phyloP scores from a whole-genome alignment of 2,797 vertebrate genomes.

The Psittacula echo region DNA sequence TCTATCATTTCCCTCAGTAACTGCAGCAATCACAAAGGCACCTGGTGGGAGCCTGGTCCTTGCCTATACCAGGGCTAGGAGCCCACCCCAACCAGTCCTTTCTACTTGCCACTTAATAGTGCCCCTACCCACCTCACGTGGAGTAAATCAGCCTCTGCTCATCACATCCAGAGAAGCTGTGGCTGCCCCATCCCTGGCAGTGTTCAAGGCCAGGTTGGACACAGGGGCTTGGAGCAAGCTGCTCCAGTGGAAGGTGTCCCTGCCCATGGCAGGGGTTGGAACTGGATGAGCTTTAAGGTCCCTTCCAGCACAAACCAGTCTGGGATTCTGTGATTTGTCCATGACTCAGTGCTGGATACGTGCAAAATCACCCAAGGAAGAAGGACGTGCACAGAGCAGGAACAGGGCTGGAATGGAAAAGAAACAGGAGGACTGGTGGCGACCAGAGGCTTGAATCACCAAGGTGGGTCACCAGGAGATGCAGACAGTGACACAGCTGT shows the following conservation, averaged over 20 bases:
- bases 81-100: background rate
- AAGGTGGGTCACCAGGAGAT: background rate
- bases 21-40: background rate
- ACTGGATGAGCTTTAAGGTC: background rate
- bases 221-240: no score
- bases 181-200: no score
- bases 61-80: background rate
- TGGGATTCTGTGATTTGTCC: background rate
- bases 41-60: background rate
- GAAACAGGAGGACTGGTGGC: background rate
- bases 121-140: background rate
- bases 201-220: no score
- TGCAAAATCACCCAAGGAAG: background rate
- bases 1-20: background rate
- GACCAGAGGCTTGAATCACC: background rate
- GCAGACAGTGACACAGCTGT: background rate
- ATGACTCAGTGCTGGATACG: background rate
- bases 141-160: background rate
- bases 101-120: background rate
- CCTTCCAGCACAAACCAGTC: background rate
- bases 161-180: background rate
- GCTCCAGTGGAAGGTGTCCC: no score
- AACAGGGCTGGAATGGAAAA: background rate
- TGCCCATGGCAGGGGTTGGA: no score
- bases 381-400: fast-evolving